Percentiles rank a stretch among this genome's conserved stretches.
These are phyloP conservation scores for Tortricodes alternella DNA, from an alignment of 2,888 invertebrate genomes.

Conservation along the genomic window DNA sequence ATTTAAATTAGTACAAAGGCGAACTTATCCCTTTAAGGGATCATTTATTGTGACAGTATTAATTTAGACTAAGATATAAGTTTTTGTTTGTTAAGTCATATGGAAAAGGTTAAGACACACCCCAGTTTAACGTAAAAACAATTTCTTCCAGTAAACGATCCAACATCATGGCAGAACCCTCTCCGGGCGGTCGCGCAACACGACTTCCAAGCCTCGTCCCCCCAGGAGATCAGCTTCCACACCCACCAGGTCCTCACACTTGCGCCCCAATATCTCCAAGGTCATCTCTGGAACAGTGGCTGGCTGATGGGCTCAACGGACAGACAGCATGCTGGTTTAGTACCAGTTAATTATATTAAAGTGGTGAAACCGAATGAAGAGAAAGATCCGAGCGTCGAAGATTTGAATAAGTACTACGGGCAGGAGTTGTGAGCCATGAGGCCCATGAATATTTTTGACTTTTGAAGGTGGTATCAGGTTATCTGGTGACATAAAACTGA, in stretches of 20 bases:
- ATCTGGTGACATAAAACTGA: too few species aligned
- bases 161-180: conserved; percentile 87
- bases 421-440: conserved; percentile 48
- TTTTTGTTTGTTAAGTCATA: too few species aligned
- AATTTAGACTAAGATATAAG: too few species aligned
- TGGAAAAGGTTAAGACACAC: too few species aligned
- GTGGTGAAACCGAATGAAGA: conserved; percentile 52
- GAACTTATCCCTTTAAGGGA: too few species aligned
- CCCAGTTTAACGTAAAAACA: background rate
- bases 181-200: conserved; percentile 87
- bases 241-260: conserved; percentile 90
- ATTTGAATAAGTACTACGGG: conserved; percentile 46
- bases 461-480: too few species aligned
- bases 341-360: conserved; percentile 85
- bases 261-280: conserved; percentile 93
- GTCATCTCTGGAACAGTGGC: conserved; percentile 85
- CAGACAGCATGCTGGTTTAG: conserved; percentile 82
- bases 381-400: conserved; percentile 32
- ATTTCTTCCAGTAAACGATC: conserved; percentile 81
- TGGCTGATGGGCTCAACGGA: conserved; percentile 86
- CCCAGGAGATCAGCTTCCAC: conserved; percentile 89
- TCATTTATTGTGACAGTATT: too few species aligned
- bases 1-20: too few species aligned
- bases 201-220: conserved; percentile 87
- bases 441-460: too few species aligned